These are phyloP conservation scores for Hypercompe scribonia DNA, from an alignment of 2,888 invertebrate genomes.

Conservation along the genomic window DNA sequence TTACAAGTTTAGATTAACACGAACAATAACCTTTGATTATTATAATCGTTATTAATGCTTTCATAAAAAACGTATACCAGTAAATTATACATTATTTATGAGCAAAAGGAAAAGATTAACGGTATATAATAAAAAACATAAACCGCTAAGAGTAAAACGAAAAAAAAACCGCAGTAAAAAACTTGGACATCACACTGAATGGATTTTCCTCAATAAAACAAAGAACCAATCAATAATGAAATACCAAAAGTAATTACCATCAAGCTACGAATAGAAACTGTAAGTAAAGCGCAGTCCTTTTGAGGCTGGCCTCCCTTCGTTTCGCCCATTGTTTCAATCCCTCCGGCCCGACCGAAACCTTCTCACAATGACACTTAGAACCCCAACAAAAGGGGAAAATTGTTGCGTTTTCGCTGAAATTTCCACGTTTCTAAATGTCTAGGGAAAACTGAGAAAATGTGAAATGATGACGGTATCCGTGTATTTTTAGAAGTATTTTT, in stretches of 20 bases:
- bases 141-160: neutral
- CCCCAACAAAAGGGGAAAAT: constrained; percentile 56
- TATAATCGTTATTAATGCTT: neutral
- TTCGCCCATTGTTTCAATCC: constrained; percentile 44
- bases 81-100: neutral
- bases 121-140: neutral
- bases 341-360: constrained; percentile 46
- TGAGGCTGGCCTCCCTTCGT: constrained; percentile 12
- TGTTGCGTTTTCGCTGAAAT: constrained; percentile 50
- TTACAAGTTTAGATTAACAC: neutral
- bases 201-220: constrained; percentile 40
- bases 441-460: constrained; percentile 20
- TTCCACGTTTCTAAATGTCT: constrained; percentile 26
- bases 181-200: constrained; percentile 27
- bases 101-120: neutral
- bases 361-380: constrained; percentile 52
- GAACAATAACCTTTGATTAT: neutral
- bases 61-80: neutral
- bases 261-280: constrained; percentile 38
- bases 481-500: constrained; percentile 10
- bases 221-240: constrained; percentile 42
- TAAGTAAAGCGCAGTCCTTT: constrained; percentile 30
- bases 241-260: constrained; percentile 46
- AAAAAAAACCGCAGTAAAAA: constrained; percentile 5
- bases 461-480: constrained; percentile 21